phyloP scores from a whole-genome alignment of 2,888 invertebrate species.

The Troides oblongomaculatus region DNA sequence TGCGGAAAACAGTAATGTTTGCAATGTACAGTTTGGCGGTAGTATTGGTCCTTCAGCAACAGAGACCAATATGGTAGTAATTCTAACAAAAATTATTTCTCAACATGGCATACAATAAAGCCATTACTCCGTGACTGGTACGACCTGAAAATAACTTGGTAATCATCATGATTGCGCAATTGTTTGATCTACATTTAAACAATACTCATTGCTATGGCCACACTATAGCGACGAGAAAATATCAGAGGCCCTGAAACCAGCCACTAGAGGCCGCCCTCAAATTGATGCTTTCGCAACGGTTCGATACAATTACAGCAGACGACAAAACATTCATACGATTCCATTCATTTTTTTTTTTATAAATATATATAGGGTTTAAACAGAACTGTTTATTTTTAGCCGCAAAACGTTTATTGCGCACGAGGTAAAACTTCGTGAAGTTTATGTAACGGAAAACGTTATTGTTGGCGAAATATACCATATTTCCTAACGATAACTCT shows the following conservation, averaged over 20 bases:
- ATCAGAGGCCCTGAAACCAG: slow-evolving; percentile 43
- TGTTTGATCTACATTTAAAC: slow-evolving; percentile 43
- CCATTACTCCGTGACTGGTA: not conserved
- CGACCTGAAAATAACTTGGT: not conserved
- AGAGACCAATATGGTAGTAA: not conserved
- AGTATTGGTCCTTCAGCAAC: too few relatives aligned
- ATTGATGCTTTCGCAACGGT: slow-evolving; percentile 31
- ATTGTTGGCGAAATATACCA: slow-evolving; percentile 14
- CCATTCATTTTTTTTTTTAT: not conserved
- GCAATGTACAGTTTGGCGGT: too few relatives aligned
- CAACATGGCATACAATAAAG: not conserved
- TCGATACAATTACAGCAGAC: slow-evolving; percentile 19
- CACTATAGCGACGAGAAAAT: slow-evolving; percentile 37
- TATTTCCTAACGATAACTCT: slow-evolving; percentile 10
- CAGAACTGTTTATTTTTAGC: slow-evolving; percentile 22
- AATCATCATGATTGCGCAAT: slow-evolving; percentile 36
- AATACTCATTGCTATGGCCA: slow-evolving; percentile 15
- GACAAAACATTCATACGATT: slow-evolving; percentile 13
- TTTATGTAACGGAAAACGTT: slow-evolving; percentile 21
- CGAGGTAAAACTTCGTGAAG: slow-evolving; percentile 5
- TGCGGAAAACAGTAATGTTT: too few relatives aligned
- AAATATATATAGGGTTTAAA: not conserved
- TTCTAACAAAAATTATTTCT: not conserved
- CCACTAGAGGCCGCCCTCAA: slow-evolving; percentile 47
- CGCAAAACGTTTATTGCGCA: slow-evolving; percentile 15